These are phyloP conservation scores for Ginglymostoma cirratum DNA, from an alignment of 2,113 vertebrate species.

Conservation along the genomic window DNA sequence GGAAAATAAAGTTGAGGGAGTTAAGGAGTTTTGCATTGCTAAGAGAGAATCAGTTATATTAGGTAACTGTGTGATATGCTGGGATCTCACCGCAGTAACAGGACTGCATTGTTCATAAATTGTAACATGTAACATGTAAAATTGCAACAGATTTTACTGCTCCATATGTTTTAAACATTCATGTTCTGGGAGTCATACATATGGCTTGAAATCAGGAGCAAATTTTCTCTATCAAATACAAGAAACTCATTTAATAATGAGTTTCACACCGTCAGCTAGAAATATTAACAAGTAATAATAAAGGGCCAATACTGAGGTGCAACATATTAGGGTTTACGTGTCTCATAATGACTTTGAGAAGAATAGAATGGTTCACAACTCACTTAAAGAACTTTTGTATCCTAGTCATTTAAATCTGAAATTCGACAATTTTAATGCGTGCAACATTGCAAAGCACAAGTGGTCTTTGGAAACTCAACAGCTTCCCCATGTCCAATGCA, in stretches of 20 bases:
- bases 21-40: neutral
- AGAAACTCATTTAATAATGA: neutral
- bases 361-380: neutral
- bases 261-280: neutral
- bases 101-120: neutral
- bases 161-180: neutral
- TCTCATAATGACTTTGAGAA: neutral
- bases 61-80: neutral
- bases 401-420: neutral
- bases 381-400: neutral
- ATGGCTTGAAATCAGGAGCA: neutral
- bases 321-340: neutral
- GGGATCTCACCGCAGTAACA: neutral
- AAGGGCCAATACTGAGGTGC: neutral
- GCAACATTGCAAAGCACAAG: neutral
- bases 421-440: neutral
- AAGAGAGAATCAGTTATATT: neutral
- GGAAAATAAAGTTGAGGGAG: neutral
- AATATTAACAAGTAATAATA: constrained; percentile 29
- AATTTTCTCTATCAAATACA: neutral
- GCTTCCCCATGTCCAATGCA: neutral
- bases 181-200: neutral
- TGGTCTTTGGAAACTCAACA: neutral
- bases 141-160: neutral
- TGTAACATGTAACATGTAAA: neutral